Percentiles rank a stretch among this genome's conserved stretches.
phyloP scores from a whole-genome alignment of 2,113 vertebrate genomes.

The Aramus guarauna region DNA sequence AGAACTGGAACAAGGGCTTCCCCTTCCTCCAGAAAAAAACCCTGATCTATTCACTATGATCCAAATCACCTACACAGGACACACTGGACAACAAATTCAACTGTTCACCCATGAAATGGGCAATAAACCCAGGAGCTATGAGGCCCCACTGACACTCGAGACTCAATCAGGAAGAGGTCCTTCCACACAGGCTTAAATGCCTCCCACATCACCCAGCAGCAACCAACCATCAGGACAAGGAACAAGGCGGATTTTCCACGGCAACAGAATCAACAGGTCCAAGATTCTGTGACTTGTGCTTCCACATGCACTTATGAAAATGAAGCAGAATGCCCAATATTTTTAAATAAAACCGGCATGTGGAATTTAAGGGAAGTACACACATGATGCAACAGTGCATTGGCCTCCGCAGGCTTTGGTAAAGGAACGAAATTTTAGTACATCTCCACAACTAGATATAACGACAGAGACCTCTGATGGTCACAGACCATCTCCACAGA shows the following conservation, averaged over 20 bases:
- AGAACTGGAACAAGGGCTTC: neutral
- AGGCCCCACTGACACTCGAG: neutral
- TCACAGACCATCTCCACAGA: neutral
- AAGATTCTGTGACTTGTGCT: neutral
- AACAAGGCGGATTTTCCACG: neutral
- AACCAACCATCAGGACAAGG: neutral
- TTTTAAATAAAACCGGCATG: neutral
- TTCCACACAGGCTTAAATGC: neutral
- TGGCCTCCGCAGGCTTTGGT: neutral
- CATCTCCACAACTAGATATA: fast-evolving
- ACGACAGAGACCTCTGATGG: neutral
- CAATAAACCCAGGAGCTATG: neutral
- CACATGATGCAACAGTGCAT: neutral
- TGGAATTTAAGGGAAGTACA: neutral
- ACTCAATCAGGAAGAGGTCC: neutral
- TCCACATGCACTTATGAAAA: fast-evolving
- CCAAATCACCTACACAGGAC: neutral
- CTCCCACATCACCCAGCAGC: neutral
- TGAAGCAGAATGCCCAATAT: neutral
- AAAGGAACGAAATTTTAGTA: neutral
- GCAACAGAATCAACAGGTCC: neutral
- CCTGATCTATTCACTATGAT: neutral
- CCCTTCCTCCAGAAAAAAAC: neutral
- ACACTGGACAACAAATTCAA: neutral
- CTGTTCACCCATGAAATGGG: neutral